These are phyloP conservation scores for human (Homo sapiens) DNA, from an alignment of 2,113 vertebrate genomes.

Conservation along the genomic window DNA sequence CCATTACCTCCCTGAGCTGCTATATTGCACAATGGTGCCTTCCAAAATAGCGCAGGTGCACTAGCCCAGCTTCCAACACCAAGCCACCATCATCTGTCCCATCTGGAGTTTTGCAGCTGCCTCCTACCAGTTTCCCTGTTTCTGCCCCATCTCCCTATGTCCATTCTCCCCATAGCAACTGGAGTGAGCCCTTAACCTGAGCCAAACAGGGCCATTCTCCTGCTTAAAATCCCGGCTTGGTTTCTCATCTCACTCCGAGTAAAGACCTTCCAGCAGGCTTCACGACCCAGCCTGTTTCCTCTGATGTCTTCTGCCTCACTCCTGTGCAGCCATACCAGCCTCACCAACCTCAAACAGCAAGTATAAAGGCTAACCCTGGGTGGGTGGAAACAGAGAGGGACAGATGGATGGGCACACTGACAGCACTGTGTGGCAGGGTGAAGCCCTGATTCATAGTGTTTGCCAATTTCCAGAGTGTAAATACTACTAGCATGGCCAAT, in stretches of 20 bases:
- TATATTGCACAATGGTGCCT: accelerated
- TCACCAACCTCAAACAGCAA: background rate
- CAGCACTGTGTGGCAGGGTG: accelerated
- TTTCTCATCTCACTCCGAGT: background rate
- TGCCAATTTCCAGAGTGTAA: background rate
- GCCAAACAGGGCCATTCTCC: background rate
- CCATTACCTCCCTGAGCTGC: accelerated
- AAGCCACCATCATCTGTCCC: background rate
- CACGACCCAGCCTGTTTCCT: accelerated
- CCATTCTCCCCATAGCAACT: background rate
- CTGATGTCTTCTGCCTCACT: background rate
- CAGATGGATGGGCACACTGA: accelerated
- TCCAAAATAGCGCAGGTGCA: accelerated
- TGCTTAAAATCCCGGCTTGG: too few relatives aligned
- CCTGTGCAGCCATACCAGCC: accelerated
- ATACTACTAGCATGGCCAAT: accelerated
- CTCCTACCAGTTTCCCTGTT: background rate
- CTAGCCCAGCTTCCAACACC: background rate
- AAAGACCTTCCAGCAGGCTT: background rate
- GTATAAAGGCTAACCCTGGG: too few relatives aligned
- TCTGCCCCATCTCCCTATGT: background rate
- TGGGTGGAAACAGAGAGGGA: accelerated
- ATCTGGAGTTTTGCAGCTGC: background rate
- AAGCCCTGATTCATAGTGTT: background rate
- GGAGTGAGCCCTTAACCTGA: background rate